Percentiles rank a stretch among this genome's conserved stretches.
Evolutionary conservation across 2,888 invertebrate species (phyloP).

Genomic region (Cantharis nigra): DNA sequence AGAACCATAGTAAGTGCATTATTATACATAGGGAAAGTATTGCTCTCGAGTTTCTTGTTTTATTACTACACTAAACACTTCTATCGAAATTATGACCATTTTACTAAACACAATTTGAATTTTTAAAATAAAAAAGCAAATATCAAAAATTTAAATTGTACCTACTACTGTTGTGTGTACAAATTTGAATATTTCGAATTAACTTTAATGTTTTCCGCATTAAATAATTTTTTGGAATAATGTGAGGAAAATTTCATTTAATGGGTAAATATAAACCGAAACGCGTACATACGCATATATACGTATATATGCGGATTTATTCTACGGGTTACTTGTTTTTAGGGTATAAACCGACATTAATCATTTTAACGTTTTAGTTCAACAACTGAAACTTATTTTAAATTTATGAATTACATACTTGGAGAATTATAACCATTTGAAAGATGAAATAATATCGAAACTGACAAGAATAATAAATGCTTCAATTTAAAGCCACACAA

Average conservation of each 20-base stretch:
- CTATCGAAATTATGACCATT: background rate
- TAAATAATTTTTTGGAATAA: background rate
- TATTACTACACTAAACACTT: background rate
- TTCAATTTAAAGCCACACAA: background rate
- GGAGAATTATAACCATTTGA: background rate
- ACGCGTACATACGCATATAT: conserved; percentile 4
- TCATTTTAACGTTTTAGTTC: conserved; percentile 10
- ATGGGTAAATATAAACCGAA: background rate
- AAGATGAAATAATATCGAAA: background rate
- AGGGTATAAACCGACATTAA: conserved; percentile 15
- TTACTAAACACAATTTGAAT: background rate
- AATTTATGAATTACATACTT: background rate
- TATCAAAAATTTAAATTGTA: background rate
- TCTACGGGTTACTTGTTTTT: conserved; percentile 13
- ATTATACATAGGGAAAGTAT: conserved; percentile 3
- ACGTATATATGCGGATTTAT: conserved; percentile 10
- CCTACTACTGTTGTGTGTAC: background rate
- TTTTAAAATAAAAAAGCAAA: background rate
- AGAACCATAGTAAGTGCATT: conserved; percentile 17
- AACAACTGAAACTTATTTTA: conserved; percentile 12
- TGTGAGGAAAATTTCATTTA: background rate
- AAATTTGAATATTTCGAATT: background rate
- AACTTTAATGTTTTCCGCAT: background rate
- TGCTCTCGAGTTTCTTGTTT: background rate
- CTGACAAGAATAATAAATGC: background rate